These are phyloP conservation scores for Gnathonemus longibarbis DNA, from an alignment of 2,113 vertebrate species.

Conservation along the genomic window DNA sequence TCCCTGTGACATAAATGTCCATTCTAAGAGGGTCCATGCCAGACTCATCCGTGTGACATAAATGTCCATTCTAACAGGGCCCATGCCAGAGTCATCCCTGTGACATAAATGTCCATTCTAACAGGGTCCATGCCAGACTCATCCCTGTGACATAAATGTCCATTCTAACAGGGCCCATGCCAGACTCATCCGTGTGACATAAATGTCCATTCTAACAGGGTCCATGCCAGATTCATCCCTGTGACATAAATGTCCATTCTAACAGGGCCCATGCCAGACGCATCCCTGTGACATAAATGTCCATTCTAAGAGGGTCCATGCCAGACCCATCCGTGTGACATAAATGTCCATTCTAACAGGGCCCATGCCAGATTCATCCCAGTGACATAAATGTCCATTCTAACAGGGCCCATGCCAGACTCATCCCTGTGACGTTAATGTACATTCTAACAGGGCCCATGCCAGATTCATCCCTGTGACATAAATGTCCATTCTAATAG, in stretches of 20 bases:
- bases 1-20: neutral
- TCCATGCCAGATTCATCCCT: neutral
- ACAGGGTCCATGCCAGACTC: neutral
- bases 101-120: neutral
- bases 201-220: neutral
- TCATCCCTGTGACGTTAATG: neutral
- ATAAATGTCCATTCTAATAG: neutral
- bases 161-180: too few relatives aligned
- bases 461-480: neutral
- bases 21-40: neutral
- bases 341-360: neutral
- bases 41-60: neutral
- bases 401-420: neutral
- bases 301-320: neutral
- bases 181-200: neutral
- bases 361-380: neutral
- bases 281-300: neutral
- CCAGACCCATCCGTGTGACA: neutral
- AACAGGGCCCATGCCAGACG: neutral
- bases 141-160: too few relatives aligned
- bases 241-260: neutral
- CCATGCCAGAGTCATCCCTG: neutral
- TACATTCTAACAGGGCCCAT: neutral
- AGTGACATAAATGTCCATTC: neutral
- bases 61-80: neutral